phyloP scores from a whole-genome alignment of 1,140 invertebrate genomes.

The Tachypleus tridentatus region DNA sequence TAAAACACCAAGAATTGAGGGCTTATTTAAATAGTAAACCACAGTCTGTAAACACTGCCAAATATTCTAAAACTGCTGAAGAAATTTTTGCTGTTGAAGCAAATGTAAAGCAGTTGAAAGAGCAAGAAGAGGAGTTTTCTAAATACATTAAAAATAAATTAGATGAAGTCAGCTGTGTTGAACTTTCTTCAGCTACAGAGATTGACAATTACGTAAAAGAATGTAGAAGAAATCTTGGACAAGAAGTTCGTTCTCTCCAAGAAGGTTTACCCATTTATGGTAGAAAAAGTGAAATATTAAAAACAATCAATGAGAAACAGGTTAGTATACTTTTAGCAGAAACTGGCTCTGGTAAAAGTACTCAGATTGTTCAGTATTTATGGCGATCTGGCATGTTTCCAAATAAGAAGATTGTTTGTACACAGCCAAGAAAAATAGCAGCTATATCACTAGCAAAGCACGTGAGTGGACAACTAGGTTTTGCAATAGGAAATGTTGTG shows the following conservation, averaged over 20 bases:
- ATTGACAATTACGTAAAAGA: conserved; percentile 5
- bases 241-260: conserved; percentile 41
- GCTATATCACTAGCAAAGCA: conserved; percentile 86
- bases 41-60: not conserved
- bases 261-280: conserved; percentile 70
- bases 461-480: conserved; percentile 81
- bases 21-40: not conserved
- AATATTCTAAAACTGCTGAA: not conserved
- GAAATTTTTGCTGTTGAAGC: not conserved
- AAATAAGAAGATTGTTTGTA: conserved; percentile 63
- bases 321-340: conserved; percentile 58
- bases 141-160: conserved; percentile 7
- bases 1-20: not conserved
- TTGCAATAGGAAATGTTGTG: conserved; percentile 62
- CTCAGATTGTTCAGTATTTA: conserved; percentile 83
- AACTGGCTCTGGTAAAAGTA: conserved; percentile 90
- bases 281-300: conserved; percentile 58
- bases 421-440: conserved; percentile 88
- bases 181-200: not conserved
- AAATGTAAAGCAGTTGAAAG: conserved; percentile 12
- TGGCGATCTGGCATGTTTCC: conserved; percentile 65
- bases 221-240: conserved; percentile 5
- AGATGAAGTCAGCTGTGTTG: conserved; percentile 1
- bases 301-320: conserved; percentile 53
- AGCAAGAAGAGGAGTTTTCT: conserved; percentile 11